These are phyloP conservation scores for Tachuris rubrigastra DNA, from an alignment of 2,113 vertebrate species.

Conservation along the genomic window DNA sequence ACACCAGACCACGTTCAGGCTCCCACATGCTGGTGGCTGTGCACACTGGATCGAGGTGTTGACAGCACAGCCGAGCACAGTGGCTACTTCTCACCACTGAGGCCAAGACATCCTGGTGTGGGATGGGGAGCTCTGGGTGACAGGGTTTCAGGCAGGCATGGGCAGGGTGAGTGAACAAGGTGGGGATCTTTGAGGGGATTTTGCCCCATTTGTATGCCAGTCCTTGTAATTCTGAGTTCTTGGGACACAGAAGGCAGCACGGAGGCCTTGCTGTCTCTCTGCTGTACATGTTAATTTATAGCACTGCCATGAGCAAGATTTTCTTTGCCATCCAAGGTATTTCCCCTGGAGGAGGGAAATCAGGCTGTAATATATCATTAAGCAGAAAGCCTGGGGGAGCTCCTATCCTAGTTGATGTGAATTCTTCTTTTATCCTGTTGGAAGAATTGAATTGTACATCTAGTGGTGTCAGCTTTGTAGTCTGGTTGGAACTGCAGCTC, in stretches of 20 bases:
- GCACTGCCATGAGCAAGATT: neutral
- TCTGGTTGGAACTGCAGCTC: neutral
- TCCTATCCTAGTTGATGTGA: neutral
- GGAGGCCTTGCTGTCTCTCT: neutral
- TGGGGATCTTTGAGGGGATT: neutral
- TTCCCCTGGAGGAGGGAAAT: constrained; percentile 34
- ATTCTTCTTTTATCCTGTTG: constrained; percentile 28
- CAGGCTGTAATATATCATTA: constrained; percentile 26
- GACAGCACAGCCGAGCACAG: neutral
- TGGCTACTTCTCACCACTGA: neutral
- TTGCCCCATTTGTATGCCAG: accelerated
- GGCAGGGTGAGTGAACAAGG: neutral
- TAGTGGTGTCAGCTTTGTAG: neutral
- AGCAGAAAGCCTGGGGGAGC: constrained; percentile 33
- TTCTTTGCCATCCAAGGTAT: constrained; percentile 31
- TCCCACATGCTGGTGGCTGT: neutral
- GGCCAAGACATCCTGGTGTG: accelerated
- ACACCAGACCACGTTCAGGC: neutral
- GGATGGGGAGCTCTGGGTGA: accelerated
- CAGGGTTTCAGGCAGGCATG: accelerated
- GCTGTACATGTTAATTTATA: neutral
- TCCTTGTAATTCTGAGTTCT: neutral
- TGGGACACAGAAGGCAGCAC: accelerated
- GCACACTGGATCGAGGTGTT: accelerated
- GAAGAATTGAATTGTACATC: neutral